Evolutionary conservation across 2,797 vertebrate genomes (phyloP), one percentile per base, ranked within the genome.

Genomic region (Lagothrix lagotricha): DNA sequence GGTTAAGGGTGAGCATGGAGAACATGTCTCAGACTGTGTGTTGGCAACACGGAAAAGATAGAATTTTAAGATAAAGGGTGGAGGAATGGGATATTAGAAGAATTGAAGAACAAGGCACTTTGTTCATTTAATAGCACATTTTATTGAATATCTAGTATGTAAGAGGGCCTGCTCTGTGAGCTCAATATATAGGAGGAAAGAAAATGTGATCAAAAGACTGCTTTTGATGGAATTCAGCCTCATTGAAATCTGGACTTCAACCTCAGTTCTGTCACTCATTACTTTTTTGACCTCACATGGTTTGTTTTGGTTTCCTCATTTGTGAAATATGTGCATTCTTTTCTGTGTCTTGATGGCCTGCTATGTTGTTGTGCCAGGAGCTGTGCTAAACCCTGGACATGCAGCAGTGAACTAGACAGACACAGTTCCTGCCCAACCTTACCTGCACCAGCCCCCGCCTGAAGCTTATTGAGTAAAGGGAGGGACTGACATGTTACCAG

Each of bases 361-460:
- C 57, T 30, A 57, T 39, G 50, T 44, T 33, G 39, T 85, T 70
- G 26, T 75, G 20, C 41, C 50, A 57, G 80, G 26, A 20, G 52
- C 20, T 58, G 10, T n/a, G 39, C 50, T 54, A 39, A 54, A 30
- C 58, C 46, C 26, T 41, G 93, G 67, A 64, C 46, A 73, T 10
- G 30, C 9, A 82, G 30, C 12, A 79, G 20, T 36, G 33, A 64
- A 41, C 19, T 87, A 84, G 54, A 44, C 9, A 73, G 46, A 46
- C 11, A 36, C 7, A 50, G 12, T 28, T 13, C 13, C 72, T 85
- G 24, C n/a, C 72, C 17, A 88, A 26, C 36, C 64, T 33, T 67
- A 67, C 15, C 33, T 33, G 1, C 33, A 1, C 61, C 30, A 2
- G 0, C 28, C 50, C 17, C 50, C 0, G 0, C 7, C 24, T 36